Base-by-base conservation (phyloP, 2,888 invertebrate species). In the Leptinotarsa juncta region DNA sequence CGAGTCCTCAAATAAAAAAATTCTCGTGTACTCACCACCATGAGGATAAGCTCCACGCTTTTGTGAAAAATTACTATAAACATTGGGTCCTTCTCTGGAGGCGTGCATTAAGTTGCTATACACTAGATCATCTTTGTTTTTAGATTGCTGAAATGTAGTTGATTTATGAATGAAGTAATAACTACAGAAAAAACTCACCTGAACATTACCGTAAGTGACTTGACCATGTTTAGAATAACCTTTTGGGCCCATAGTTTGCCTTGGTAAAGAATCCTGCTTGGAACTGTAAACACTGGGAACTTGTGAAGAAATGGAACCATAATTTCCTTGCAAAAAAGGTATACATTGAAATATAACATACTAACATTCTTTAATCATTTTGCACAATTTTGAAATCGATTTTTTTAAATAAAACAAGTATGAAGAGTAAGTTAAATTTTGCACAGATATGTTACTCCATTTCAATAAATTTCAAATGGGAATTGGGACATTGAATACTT, bases 61-160 rank as follows among this genome's bases (percentile, higher is more conserved):
- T 2, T 70, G 20, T 72, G 82, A 82, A 42, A 92, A 85, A 84
- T 93, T 93, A 77, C 91, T 91, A 83, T 93, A 93, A 51, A 92
- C 83, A 57, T 81, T 84, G 18, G 77, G 77, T 5, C 82, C 81
- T 18, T 87, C 82, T 84, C 89, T 71, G 18, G 87, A 84, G 66
- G 89, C 89, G 86, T 90, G 90, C 50, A 89, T 87, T 77, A 90
- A 88, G 79, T 91, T 91, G 75, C 89, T 90, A 79, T 90, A 91
- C 74, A 90, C 89, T 77, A 90, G 85, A 48, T 89, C 89, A 71
- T 89, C 89, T 32, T 84, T 85, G 72, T 89, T 89, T 62, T 88
- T 86, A 16, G 86, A 81, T 67, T 86, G 86, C 5, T 79, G 55
- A 53, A 55, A 71, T n/a, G 42, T 15, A 23, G 20, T 55, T 15